A percentile compares a stretch with the other conserved stretches of the same genome.
phyloP scores from a whole-genome alignment of 2,113 vertebrate species.

The Bubo blakistoni region DNA sequence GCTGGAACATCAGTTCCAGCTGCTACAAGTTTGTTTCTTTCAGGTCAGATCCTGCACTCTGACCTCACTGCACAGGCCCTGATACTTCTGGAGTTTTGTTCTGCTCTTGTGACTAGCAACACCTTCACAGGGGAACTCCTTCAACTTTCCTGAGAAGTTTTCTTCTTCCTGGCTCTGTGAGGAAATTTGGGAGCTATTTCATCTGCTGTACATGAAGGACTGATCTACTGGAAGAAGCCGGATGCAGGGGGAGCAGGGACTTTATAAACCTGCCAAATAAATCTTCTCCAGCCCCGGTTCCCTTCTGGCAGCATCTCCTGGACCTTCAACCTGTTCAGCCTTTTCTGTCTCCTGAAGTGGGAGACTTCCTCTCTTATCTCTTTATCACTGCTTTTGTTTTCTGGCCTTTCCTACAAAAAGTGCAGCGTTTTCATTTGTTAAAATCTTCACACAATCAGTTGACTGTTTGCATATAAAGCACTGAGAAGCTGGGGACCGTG shows the following conservation, averaged over 20 bases:
- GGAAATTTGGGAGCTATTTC: background rate
- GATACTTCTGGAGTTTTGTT: background rate
- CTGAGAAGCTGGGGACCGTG: background rate
- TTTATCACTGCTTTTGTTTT: background rate
- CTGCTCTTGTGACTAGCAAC: background rate
- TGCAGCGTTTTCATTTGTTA: background rate
- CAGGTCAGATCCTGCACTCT: background rate
- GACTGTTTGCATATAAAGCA: background rate
- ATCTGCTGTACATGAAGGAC: background rate
- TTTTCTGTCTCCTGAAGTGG: background rate
- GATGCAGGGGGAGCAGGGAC: background rate
- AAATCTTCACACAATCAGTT: background rate
- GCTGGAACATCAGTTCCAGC: background rate
- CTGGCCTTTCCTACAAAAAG: background rate
- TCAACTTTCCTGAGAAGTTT: background rate
- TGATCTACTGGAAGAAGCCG: background rate
- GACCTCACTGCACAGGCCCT: rapidly evolving
- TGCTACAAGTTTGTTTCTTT: background rate
- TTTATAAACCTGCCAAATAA: background rate
- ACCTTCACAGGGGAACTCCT: background rate
- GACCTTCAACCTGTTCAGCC: background rate
- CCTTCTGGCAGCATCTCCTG: background rate
- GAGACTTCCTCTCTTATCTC: background rate
- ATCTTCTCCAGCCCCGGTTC: background rate
- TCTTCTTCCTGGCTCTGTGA: background rate